Evolutionary conservation across 37 sponge, comb jelly and placozoan species (phyloP).

Genomic region (Hexactinellida sp.): DNA sequence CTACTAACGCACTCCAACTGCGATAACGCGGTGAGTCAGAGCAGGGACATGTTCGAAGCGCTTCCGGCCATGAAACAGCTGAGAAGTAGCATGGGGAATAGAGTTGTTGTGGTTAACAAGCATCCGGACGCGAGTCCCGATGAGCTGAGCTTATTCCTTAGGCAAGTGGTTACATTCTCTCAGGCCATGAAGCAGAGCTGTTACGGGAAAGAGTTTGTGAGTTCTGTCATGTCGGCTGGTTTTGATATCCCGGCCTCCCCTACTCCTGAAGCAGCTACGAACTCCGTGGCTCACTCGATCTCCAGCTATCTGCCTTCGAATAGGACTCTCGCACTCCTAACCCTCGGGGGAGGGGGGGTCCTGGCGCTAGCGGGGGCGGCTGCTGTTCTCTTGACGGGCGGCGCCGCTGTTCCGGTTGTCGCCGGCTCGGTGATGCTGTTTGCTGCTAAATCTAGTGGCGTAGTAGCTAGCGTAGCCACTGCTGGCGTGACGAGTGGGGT

Average conservation of each 20-base stretch:
- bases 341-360: background rate
- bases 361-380: background rate
- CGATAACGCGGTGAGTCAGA: background rate
- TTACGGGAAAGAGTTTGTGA: background rate
- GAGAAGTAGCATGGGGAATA: background rate
- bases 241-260: background rate
- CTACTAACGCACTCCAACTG: background rate
- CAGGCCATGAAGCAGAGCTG: background rate
- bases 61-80: background rate
- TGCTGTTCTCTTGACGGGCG: background rate
- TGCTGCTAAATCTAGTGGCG: background rate
- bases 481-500: background rate
- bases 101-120: background rate
- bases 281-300: too few relatives aligned
- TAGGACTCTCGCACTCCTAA: background rate
- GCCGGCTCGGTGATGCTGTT: background rate
- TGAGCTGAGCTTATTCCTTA: background rate
- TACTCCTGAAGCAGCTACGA: background rate
- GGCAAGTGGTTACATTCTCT: background rate
- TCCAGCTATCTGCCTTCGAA: background rate
- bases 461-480: background rate
- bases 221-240: background rate
- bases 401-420: background rate
- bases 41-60: background rate
- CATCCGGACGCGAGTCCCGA: background rate